These are phyloP conservation scores for Sterrhoptilus dennistouni DNA, from an alignment of 2,113 vertebrate species.

Conservation along the genomic window DNA sequence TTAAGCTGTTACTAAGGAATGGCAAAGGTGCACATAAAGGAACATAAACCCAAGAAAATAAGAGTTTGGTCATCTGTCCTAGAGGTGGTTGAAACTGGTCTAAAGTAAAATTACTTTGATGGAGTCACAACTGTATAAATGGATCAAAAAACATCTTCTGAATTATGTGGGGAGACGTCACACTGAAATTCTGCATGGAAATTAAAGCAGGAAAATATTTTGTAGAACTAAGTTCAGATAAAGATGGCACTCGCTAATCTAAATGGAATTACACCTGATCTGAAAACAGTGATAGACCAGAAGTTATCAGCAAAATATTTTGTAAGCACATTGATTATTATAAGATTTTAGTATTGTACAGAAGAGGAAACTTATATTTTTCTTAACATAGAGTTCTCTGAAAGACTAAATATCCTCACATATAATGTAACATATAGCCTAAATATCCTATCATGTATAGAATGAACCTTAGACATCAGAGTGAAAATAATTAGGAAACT, in stretches of 20 bases:
- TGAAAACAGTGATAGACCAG: not conserved
- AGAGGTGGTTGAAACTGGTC: not conserved
- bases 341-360: not conserved
- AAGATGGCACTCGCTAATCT: not conserved
- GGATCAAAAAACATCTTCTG: not conserved
- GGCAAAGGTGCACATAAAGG: not conserved
- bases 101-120: not conserved
- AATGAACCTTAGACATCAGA: not conserved
- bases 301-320: not conserved
- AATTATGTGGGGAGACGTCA: not conserved
- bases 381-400: not conserved
- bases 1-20: slow-evolving; percentile 8
- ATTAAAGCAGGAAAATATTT: not conserved
- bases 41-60: not conserved
- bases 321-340: not conserved
- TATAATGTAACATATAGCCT: too few species aligned
- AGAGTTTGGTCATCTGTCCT: not conserved
- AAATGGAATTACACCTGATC: not conserved
- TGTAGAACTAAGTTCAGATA: not conserved
- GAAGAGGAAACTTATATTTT: not conserved
- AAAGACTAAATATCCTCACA: not conserved
- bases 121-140: not conserved
- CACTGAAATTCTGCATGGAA: not conserved
- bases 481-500: not conserved
- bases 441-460: not conserved